Evolutionary conservation across 2,888 invertebrate species (phyloP).

Genomic region (Omphaloscelis lunosa): DNA sequence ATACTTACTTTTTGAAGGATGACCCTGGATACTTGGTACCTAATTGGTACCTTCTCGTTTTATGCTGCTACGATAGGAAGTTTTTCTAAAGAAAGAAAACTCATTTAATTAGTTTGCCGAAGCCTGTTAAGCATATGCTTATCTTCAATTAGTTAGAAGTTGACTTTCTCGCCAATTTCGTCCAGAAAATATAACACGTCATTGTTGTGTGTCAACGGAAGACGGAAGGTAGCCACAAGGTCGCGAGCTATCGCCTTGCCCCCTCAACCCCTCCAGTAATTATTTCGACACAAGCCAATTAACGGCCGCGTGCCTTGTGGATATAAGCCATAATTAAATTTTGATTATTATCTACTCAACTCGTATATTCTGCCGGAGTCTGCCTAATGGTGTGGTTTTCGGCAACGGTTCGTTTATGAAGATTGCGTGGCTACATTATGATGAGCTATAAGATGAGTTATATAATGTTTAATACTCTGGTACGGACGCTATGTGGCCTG

Average conservation of each 20-base stretch:
- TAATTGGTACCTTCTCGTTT: not conserved
- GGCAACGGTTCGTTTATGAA: constrained; percentile 62
- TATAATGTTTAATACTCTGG: constrained; percentile 38
- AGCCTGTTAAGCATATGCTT: not conserved
- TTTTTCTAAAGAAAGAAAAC: not conserved
- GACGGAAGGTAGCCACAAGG: constrained; percentile 70
- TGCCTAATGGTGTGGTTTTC: constrained; percentile 62
- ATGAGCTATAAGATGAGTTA: constrained; percentile 50
- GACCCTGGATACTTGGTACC: not conserved
- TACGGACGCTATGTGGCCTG: constrained; percentile 23
- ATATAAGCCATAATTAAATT: constrained; percentile 78
- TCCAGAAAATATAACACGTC: constrained; percentile 18
- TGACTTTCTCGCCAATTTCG: constrained; percentile 5
- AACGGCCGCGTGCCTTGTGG: constrained; percentile 70
- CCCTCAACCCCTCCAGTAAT: constrained; percentile 65
- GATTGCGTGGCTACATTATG: constrained; percentile 50
- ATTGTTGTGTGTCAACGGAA: constrained; percentile 62
- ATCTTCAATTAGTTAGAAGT: constrained; percentile 12
- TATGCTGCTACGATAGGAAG: not conserved
- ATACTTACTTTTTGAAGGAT: not conserved
- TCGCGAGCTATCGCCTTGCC: constrained; percentile 42
- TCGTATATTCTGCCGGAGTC: constrained; percentile 49
- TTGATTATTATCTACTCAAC: constrained; percentile 74
- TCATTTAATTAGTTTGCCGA: not conserved
- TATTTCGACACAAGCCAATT: constrained; percentile 79